Evolutionary conservation across 2,797 vertebrate species (phyloP), one percentile per base, ranked within the genome.

Genomic region (Enteromius fasciolatus): DNA sequence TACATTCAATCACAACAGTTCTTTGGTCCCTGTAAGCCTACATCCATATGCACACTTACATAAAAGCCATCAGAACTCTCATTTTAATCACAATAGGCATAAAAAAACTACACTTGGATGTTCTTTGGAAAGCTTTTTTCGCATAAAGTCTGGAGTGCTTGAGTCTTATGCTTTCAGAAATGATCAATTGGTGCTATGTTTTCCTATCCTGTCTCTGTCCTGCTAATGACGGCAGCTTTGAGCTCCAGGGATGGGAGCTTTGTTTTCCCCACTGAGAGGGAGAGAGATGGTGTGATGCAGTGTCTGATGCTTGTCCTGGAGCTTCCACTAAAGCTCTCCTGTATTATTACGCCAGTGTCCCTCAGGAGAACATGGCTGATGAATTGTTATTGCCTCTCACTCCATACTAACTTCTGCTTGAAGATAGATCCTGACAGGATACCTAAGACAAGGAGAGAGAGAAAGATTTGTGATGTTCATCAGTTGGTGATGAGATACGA

Each of bases 321-420:
- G 85, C 85, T 87, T 87, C 79, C 79, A 89, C 84, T 79, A 85
- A 90, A 91, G 83, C 89, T 83, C 81, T 73, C 78, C 88, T 88
- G 86, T 88, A 86, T 90, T 91, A 90, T 90, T 90, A 89, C 86
- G 15, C 67, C 46, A 41, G 78, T 80, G 67, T 79, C 68, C 76
- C 85, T 83, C 84, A 82, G 83, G 81, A 85, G 85, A 80, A 64
- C 76, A 59, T 64, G 80, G 63, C 85, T 86, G 85, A 90, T 87
- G 85, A 88, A 88, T 85, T 86, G 80, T 87, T 86, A 87, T 86
- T 86, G 84, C 80, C 66, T 87, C 70, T 79, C 80, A 36, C 75
- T 72, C 76, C 83, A 69, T 78, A 76, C 80, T 82, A 76, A 82
- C 74, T 76, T 83, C 78, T 72, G 81, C 67, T 57, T 48, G 41